phyloP scores from a whole-genome alignment of 2,888 invertebrate species.

The Cataglyphis cursor region DNA sequence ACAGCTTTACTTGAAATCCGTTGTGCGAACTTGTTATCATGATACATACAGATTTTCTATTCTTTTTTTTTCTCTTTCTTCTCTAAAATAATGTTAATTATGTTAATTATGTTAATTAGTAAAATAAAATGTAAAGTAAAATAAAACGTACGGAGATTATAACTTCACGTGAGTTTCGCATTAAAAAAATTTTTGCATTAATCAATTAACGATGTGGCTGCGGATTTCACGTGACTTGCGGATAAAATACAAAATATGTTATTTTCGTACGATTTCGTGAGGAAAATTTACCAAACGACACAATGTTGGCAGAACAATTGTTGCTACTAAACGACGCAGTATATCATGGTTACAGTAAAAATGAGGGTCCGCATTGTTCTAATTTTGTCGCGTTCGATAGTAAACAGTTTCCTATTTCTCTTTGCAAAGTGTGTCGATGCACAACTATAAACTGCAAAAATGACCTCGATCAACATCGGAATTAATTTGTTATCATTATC shows the following conservation, averaged over 20 bases:
- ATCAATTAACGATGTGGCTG: constrained; percentile 32
- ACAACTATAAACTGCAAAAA: constrained; percentile 1
- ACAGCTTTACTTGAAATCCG: background rate
- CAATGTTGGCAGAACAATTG: constrained; percentile 34
- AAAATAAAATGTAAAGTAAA: constrained; percentile 8
- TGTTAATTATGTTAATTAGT: constrained; percentile 27
- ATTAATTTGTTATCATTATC: constrained; percentile 21
- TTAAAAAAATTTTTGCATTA: constrained; percentile 10
- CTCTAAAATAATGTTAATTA: constrained; percentile 7
- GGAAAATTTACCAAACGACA: constrained; percentile 29
- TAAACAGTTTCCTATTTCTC: constrained; percentile 14
- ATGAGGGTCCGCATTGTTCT: constrained; percentile 36
- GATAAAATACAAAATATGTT: background rate
- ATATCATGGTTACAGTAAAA: constrained; percentile 5
- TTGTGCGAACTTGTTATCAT: background rate
- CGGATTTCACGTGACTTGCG: background rate
- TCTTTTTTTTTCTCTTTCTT: background rate
- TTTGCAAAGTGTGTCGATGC: constrained; percentile 3
- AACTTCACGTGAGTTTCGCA: background rate
- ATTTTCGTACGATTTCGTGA: background rate
- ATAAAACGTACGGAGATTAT: background rate
- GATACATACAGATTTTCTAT: background rate
- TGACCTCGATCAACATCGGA: constrained; percentile 27
- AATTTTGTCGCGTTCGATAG: constrained; percentile 43
- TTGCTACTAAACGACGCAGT: background rate